These are phyloP conservation scores for Eumacrocentrus americanus DNA, from an alignment of 2,888 invertebrate genomes.

Conservation along the genomic window DNA sequence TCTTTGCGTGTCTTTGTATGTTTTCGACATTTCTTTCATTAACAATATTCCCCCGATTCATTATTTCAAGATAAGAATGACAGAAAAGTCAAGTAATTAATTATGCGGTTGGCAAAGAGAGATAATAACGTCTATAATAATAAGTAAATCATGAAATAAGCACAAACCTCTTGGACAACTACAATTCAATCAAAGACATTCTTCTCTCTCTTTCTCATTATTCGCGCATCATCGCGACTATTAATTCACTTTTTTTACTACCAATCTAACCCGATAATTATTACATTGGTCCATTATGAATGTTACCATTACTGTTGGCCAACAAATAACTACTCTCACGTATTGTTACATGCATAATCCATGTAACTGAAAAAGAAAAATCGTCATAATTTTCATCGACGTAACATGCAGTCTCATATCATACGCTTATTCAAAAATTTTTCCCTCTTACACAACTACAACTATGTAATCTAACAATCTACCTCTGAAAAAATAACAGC, in stretches of 20 bases:
- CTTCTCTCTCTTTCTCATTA: conserved; percentile 2
- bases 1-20: too few relatives aligned
- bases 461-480: conserved; percentile 1
- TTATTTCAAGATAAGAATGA: too few relatives aligned
- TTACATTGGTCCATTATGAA: conserved; percentile 57
- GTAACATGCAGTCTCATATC: conserved; percentile 24
- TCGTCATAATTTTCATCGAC: conserved; percentile 32
- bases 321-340: conserved; percentile 12
- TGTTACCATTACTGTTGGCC: conserved; percentile 35
- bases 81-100: too few relatives aligned
- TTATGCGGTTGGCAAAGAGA: too few relatives aligned
- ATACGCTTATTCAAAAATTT: conserved; percentile 13
- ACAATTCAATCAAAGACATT: neutral
- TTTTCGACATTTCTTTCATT: too few relatives aligned
- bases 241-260: conserved; percentile 24
- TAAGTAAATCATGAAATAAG: conserved; percentile 8
- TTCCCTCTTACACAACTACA: conserved; percentile 10
- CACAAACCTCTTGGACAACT: conserved; percentile 4
- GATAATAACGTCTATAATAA: neutral
- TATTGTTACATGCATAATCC: conserved; percentile 15
- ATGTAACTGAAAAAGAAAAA: conserved; percentile 33
- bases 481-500: conserved; percentile 22
- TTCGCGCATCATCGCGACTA: too few relatives aligned
- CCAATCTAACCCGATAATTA: conserved; percentile 45
- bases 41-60: too few relatives aligned